These are phyloP conservation scores for Apostichopus leukothele DNA, from an alignment of 53 echinoderm and acorn worm species.

Conservation along the genomic window DNA sequence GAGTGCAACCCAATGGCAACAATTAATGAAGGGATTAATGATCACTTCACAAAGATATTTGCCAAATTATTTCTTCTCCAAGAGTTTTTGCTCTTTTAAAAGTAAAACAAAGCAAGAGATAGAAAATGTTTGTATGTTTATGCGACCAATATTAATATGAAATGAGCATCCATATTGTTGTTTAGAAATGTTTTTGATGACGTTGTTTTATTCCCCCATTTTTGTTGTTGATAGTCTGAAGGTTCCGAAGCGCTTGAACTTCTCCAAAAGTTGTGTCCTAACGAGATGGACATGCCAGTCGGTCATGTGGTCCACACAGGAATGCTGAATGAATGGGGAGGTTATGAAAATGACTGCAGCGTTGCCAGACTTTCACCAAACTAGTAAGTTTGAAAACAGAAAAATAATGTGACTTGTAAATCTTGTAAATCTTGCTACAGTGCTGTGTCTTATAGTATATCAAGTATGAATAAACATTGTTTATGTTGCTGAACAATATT, in stretches of 20 bases:
- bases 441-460: no score
- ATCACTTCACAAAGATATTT: no score
- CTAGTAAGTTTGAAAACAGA: conserved; percentile 55
- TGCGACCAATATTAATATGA: no score
- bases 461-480: no score
- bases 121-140: no score
- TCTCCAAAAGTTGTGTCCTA: conserved; percentile 82
- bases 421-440: not conserved
- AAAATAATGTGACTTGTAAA: not conserved
- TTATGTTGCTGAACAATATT: no score
- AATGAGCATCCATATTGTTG: no score
- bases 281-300: conserved; percentile 85
- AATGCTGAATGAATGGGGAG: conserved; percentile 87
- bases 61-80: no score
- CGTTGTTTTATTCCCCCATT: not conserved
- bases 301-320: conserved; percentile 90
- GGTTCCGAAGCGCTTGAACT: conserved; percentile 62
- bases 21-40: no score
- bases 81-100: no score
- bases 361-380: conserved; percentile 70
- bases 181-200: not conserved
- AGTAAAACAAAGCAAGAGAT: no score
- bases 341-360: conserved; percentile 97
- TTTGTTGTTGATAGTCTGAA: conserved; percentile 53
- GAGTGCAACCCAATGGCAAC: no score